A percentile compares a stretch with the other conserved stretches of the same genome.
These are phyloP conservation scores for Macrotus californicus DNA, from an alignment of 2,113 vertebrate species.

Conservation along the genomic window DNA sequence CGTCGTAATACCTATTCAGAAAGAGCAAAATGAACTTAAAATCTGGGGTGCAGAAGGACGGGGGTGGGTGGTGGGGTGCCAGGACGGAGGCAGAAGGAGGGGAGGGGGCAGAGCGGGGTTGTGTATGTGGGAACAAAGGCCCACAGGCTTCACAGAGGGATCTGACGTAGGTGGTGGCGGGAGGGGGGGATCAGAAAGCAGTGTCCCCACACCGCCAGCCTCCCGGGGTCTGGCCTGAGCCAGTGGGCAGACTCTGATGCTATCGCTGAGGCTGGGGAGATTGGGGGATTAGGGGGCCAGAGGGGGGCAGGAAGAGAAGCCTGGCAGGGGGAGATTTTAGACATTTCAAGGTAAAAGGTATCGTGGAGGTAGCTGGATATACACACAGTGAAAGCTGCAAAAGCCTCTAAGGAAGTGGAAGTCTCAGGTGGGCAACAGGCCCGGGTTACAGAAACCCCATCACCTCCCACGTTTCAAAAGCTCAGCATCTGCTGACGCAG, in stretches of 20 bases:
- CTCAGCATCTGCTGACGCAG: neutral
- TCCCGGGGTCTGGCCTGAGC: neutral
- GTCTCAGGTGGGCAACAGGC: neutral
- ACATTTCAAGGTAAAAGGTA: neutral
- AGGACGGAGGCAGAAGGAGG: neutral
- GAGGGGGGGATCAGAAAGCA: neutral
- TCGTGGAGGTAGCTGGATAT: neutral
- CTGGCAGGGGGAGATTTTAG: neutral
- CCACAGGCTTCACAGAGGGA: neutral
- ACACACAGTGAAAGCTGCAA: rapidly evolving
- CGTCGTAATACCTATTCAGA: neutral
- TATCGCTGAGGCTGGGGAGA: neutral
- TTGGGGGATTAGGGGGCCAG: neutral
- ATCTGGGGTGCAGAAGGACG: neutral
- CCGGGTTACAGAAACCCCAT: neutral
- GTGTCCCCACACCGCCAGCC: rapidly evolving
- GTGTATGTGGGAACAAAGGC: neutral
- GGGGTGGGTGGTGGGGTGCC: too few species aligned
- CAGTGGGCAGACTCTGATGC: neutral
- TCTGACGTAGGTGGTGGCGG: too few species aligned
- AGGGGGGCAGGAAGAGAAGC: neutral
- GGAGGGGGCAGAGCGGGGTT: too few species aligned
- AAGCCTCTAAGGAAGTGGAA: neutral
- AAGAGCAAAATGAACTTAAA: neutral
- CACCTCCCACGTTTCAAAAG: neutral